A percentile compares a stretch with the other conserved stretches of the same genome.
These are phyloP conservation scores for Cricetomys ansorgei DNA, from an alignment of 2,113 vertebrate genomes.

Conservation along the genomic window DNA sequence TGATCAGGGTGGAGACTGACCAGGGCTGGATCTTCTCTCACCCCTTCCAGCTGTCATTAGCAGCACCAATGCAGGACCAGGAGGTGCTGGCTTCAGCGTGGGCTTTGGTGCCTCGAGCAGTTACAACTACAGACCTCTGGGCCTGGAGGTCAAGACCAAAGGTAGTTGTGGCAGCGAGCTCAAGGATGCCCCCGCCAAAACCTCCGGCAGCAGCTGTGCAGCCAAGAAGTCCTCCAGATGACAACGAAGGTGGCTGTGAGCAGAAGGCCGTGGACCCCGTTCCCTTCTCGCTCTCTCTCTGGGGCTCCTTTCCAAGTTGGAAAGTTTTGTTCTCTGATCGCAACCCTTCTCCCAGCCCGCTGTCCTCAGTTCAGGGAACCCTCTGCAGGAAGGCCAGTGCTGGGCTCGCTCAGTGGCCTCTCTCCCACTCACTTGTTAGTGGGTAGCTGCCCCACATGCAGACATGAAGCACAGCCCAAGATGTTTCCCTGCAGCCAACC, in stretches of 20 bases:
- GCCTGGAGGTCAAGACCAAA: slow-evolving; percentile 70
- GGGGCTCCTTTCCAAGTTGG: background rate
- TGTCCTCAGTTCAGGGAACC: background rate
- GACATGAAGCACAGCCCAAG: background rate
- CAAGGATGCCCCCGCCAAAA: slow-evolving; percentile 64
- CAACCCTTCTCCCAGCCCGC: background rate
- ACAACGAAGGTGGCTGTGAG: background rate
- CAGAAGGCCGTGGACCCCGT: background rate
- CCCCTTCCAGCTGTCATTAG: slow-evolving; percentile 66
- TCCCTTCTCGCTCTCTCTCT: no score
- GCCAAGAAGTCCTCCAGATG: slow-evolving; percentile 69
- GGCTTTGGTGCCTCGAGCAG: slow-evolving; percentile 56
- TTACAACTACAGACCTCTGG: slow-evolving; percentile 61
- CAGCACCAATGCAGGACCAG: slow-evolving; percentile 42
- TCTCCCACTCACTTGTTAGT: background rate
- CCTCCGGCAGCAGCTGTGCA: slow-evolving; percentile 7
- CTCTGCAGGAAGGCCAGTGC: background rate
- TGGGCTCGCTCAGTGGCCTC: background rate
- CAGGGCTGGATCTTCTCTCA: background rate
- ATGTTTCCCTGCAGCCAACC: background rate
- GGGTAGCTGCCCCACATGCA: background rate
- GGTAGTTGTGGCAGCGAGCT: slow-evolving; percentile 63
- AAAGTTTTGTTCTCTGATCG: background rate
- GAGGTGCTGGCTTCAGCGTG: slow-evolving; percentile 68
- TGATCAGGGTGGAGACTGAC: background rate